Evolutionary conservation across 2,113 vertebrate genomes (phyloP).

Genomic region (Salvelinus fontinalis): DNA sequence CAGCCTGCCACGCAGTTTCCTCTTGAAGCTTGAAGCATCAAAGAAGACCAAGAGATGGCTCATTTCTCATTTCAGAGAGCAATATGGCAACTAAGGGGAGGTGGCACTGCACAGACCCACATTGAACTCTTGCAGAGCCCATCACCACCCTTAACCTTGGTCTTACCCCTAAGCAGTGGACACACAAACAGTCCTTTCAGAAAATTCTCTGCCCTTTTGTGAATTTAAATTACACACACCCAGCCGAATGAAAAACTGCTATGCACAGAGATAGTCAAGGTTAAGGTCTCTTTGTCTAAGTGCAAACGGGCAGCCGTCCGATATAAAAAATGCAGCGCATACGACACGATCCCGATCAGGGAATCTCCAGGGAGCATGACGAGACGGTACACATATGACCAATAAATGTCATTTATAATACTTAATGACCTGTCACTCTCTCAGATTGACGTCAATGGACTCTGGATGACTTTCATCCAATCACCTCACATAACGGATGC

Average conservation of each 20-base stretch:
- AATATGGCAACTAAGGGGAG: too few species aligned
- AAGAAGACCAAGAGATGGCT: too few species aligned
- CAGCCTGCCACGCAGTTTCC: too few species aligned
- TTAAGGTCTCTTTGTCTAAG: conserved; percentile 15
- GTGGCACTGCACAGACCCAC: too few species aligned
- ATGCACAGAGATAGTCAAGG: neutral
- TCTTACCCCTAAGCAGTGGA: too few species aligned
- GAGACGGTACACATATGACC: neutral
- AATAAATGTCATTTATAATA: neutral
- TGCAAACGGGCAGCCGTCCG: conserved; percentile 9
- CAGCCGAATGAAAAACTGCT: neutral
- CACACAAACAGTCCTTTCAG: neutral
- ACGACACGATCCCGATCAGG: neutral
- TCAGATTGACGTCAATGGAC: too few species aligned
- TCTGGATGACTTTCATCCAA: too few species aligned
- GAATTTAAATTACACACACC: neutral
- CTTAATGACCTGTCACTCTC: neutral
- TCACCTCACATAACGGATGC: too few species aligned
- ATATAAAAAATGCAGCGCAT: neutral
- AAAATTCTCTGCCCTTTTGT: neutral
- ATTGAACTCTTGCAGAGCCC: too few species aligned
- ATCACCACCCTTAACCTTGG: too few species aligned
- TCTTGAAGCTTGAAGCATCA: too few species aligned
- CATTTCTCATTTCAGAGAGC: too few species aligned
- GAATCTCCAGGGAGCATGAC: neutral